Evolutionary conservation across 2,113 vertebrate species (phyloP), one percentile per base, ranked within the genome.

Genomic region (Sinocyclocheilus anshuiensis): DNA sequence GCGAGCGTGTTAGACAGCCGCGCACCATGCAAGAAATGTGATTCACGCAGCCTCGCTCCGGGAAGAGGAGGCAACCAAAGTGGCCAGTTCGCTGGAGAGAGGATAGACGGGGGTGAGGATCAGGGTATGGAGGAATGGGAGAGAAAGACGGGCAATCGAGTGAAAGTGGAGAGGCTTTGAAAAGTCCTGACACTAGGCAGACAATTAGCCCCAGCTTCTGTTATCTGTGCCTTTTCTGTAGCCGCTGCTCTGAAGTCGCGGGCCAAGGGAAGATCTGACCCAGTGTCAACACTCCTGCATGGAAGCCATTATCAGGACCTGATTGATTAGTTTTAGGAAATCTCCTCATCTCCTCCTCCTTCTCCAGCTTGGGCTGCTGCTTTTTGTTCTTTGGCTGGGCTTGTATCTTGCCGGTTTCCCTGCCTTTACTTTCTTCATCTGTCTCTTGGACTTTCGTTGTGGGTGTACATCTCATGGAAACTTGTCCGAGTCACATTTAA

Each of bases 271-370:
- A 92, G 92, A 90, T 93, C 89, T 95, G 95, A 96, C 95, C 95
- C 93, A 86, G 93, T 93, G 94, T 95, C 94, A 94, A 93, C 94
- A 93, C 93, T 93, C 90, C 94, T 90, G 94, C 93, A 93, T 93
- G 93, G 93, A 93, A 94, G 91, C 94, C 93, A 95, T 96, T 96
- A 95, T 95, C 93, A 92, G 88, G 87, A 91, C 86, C 94, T 95
- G 94, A 96, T 95, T 95, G 95, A 95, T 96, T 95, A 95, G 94
- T 93, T 92, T 91, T 89, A 95, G 94, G 94, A 95, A 95, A 95
- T 94, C 94, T 92, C 93, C 92, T 93, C 92, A 93, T 89, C 90
- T 92, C 90, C 83, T 86, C 48, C 84, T 91, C 71, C 90, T 87
- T 76, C 88, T 91, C 87, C 77, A 89, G 50, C 71, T 88, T 81